Conservation (phyloP, 2,113 vertebrate genomes). For the Percina caprodes region DNA sequence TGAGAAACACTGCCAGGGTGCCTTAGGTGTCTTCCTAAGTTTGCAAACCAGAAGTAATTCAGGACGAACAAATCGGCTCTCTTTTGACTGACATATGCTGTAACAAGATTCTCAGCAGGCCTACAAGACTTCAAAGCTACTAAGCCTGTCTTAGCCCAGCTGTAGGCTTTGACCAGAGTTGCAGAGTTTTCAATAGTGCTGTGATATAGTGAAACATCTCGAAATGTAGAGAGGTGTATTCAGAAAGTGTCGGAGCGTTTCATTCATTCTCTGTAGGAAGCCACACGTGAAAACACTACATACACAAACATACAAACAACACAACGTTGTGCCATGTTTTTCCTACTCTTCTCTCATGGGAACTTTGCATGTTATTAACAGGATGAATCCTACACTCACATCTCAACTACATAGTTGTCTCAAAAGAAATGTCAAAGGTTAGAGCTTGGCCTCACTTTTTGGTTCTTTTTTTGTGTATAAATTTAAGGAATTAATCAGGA, state of each 20-base stretch:
- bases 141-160: slow-evolving; percentile 12
- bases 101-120: slow-evolving; percentile 15
- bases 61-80: slow-evolving; percentile 1
- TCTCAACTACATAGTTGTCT: not conserved
- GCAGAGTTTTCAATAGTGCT: not conserved
- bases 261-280: not conserved
- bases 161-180: slow-evolving; percentile 1
- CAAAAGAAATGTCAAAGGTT: too few relatives aligned
- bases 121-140: not conserved
- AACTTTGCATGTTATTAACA: slow-evolving; percentile 2
- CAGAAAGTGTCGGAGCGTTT: not conserved
- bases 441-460: too few relatives aligned
- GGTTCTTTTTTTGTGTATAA: too few relatives aligned
- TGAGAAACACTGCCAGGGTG: not conserved
- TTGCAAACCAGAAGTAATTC: slow-evolving; percentile 6
- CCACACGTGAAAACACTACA: too few relatives aligned
- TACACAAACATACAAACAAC: too few relatives aligned
- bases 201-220: not conserved
- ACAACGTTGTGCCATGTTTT: slow-evolving; percentile 7
- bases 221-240: not conserved
- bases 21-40: slow-evolving; percentile 1
- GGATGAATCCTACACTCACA: not conserved
- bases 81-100: slow-evolving; percentile 6
- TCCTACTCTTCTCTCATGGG: slow-evolving; percentile 8
- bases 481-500: not conserved